A percentile compares a stretch with the other conserved stretches of the same genome.
Conservation (phyloP, 1,140 invertebrate species). For the Chionoecetes opilio region DNA sequence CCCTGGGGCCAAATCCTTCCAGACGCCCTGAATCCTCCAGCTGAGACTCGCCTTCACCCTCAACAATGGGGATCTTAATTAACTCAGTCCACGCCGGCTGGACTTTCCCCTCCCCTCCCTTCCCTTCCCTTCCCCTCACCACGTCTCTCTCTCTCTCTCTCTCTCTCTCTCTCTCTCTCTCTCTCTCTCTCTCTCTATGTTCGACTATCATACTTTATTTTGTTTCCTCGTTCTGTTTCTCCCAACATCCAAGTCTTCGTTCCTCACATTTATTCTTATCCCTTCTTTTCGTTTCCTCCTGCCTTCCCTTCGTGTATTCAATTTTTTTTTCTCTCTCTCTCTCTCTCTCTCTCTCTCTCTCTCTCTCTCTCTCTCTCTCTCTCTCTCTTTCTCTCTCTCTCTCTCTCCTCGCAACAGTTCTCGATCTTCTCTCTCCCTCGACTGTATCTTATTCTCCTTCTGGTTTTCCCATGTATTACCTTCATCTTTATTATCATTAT, state of each 20-base stretch:
- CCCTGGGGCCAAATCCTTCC: too few species aligned
- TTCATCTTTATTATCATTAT: background rate
- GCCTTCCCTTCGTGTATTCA: too few species aligned
- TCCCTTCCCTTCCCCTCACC: background rate
- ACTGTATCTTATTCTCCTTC: background rate
- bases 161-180: conserved; percentile 27
- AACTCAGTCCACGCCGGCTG: too few species aligned
- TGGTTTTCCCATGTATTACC: background rate
- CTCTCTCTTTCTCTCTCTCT: background rate
- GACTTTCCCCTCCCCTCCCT: too few species aligned
- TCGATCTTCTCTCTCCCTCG: background rate
- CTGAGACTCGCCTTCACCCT: too few species aligned
- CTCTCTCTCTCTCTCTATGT: conserved; percentile 12
- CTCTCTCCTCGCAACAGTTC: background rate
- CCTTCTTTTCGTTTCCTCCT: too few species aligned
- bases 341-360: too few species aligned
- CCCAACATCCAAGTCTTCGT: background rate
- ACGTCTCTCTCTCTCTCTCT: background rate
- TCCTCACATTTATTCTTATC: too few species aligned
- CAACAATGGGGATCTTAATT: too few species aligned
- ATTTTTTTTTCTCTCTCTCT: too few species aligned
- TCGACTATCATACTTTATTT: background rate
- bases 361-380: too few species aligned
- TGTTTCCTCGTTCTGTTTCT: background rate
- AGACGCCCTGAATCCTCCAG: too few species aligned